Percentiles rank a stretch among this genome's conserved stretches.
These are phyloP conservation scores for Merluccius polli DNA, from an alignment of 2,797 vertebrate species.

Conservation along the genomic window DNA sequence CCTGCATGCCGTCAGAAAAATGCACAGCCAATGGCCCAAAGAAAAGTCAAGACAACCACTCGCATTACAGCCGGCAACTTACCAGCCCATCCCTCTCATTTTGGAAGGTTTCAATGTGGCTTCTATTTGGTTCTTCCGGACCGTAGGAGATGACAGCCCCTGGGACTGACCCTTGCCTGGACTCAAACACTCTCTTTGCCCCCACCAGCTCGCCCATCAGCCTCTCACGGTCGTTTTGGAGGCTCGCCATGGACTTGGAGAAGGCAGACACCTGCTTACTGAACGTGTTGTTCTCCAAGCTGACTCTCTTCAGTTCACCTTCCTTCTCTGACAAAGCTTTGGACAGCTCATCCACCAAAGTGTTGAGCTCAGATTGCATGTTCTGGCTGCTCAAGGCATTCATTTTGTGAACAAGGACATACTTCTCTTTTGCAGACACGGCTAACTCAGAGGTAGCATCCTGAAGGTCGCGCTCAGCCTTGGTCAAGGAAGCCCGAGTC, in stretches of 20 bases:
- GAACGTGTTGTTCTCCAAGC: conserved; percentile 64
- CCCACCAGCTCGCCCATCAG: conserved; percentile 74
- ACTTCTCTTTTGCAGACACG: conserved; percentile 61
- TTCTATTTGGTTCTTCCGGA: conserved; percentile 52
- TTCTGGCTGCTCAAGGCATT: conserved; percentile 66
- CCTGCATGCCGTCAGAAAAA: conserved; percentile 49
- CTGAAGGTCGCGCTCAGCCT: conserved; percentile 63
- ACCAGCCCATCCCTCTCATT: conserved; percentile 65
- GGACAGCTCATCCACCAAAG: conserved; percentile 65
- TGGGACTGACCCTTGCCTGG: conserved; percentile 55
- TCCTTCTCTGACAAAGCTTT: conserved; percentile 66
- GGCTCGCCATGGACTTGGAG: conserved; percentile 84
- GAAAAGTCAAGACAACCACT: conserved; percentile 43
- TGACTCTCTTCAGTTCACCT: conserved; percentile 65
- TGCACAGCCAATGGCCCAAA: conserved; percentile 18
- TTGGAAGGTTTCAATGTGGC: conserved; percentile 48
- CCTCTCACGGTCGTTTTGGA: conserved; percentile 82
- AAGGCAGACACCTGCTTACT: conserved; percentile 77
- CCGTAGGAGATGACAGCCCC: conserved; percentile 27
- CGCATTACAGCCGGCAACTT: conserved; percentile 54
- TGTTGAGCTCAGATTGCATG: conserved; percentile 55
- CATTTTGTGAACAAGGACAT: conserved; percentile 51
- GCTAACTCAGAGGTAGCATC: conserved; percentile 66
- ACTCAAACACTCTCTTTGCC: conserved; percentile 63
- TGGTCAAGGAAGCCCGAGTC: conserved; percentile 61